These are phyloP conservation scores for Bucco capensis DNA, from an alignment of 2,113 vertebrate species.

Conservation along the genomic window DNA sequence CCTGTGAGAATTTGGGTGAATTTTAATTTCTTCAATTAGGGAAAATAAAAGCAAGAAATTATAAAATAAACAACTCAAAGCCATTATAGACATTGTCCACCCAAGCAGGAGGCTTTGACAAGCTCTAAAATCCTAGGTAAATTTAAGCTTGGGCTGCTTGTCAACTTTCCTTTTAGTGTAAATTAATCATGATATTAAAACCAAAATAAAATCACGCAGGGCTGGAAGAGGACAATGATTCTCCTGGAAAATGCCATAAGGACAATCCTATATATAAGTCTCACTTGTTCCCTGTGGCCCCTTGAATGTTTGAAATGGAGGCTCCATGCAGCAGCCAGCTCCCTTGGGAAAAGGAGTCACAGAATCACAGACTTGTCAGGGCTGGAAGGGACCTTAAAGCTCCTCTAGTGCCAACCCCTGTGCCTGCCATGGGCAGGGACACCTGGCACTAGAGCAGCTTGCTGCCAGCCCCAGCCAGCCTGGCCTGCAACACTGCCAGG, in stretches of 20 bases:
- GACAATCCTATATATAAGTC: neutral
- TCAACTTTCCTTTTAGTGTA: conserved; percentile 36
- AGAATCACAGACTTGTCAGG: too few relatives aligned
- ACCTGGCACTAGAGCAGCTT: too few relatives aligned
- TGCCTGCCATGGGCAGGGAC: too few relatives aligned
- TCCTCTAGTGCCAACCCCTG: too few relatives aligned
- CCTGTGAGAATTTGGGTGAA: neutral
- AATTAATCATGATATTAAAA: conserved; percentile 43
- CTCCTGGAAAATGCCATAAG: neutral
- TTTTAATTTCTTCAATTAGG: neutral
- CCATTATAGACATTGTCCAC: neutral
- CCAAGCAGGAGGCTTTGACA: neutral
- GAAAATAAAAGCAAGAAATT: neutral
- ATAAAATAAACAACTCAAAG: neutral
- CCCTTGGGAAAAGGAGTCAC: neutral
- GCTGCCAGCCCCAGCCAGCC: too few relatives aligned
- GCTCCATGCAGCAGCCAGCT: neutral
- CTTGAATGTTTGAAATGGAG: neutral
- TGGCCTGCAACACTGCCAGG: too few relatives aligned
- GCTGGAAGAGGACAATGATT: neutral
- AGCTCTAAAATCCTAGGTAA: neutral
- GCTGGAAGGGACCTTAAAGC: too few relatives aligned
- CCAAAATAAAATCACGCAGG: neutral
- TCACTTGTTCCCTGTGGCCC: neutral
- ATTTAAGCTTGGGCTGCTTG: neutral